Evolutionary conservation across 2,797 vertebrate genomes (phyloP).

Genomic region (Phrynocephalus forsythii): DNA sequence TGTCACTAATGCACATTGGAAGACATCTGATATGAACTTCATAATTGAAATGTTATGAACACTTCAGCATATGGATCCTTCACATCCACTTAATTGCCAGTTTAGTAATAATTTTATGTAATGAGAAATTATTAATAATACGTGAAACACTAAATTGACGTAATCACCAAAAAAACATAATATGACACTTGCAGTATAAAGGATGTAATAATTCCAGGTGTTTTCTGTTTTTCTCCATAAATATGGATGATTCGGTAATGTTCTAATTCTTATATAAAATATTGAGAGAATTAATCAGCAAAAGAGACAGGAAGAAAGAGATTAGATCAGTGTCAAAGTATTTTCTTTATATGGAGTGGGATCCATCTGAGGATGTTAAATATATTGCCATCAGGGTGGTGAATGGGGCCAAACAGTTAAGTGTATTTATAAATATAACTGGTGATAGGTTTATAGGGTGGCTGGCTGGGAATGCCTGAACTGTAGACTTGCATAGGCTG

Average conservation of each 20-base stretch:
- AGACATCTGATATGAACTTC: slow-evolving; percentile 79
- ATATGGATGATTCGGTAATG: slow-evolving; percentile 49
- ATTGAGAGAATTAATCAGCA: slow-evolving; percentile 54
- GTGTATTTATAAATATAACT: no score
- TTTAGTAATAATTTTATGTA: slow-evolving; percentile 86
- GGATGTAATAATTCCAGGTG: slow-evolving; percentile 74
- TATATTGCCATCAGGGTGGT: slow-evolving; percentile 26
- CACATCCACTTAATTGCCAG: slow-evolving; percentile 83
- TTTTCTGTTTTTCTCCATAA: slow-evolving; percentile 63
- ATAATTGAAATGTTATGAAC: slow-evolving; percentile 83
- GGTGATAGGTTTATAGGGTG: no score
- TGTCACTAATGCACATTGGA: slow-evolving; percentile 73
- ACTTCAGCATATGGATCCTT: slow-evolving; percentile 84
- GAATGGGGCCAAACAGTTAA: no score
- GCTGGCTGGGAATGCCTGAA: no score
- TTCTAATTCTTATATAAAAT: slow-evolving; percentile 64
- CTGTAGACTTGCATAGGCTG: no score
- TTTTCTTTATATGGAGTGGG: slow-evolving; percentile 50
- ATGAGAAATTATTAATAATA: slow-evolving; percentile 85
- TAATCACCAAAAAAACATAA: slow-evolving; percentile 78
- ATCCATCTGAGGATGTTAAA: slow-evolving; percentile 46
- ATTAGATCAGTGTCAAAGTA: slow-evolving; percentile 35
- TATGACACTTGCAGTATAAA: slow-evolving; percentile 74
- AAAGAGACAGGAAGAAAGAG: slow-evolving; percentile 56
- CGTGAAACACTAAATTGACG: slow-evolving; percentile 81